Evolutionary conservation across 2,113 vertebrate genomes (phyloP).

Genomic region (Leuciscus idus): DNA sequence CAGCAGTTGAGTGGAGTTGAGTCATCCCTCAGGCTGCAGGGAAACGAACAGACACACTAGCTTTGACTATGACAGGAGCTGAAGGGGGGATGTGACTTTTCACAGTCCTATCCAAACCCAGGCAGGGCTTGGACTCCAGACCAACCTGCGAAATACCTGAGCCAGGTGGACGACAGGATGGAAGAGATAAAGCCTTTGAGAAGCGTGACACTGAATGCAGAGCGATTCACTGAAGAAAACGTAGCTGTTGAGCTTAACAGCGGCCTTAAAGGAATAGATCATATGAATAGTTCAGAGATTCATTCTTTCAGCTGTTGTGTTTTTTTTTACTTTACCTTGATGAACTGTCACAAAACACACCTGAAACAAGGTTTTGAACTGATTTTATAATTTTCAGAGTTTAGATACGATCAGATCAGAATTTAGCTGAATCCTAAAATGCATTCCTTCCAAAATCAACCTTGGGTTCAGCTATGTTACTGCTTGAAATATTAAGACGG

Average conservation of each 20-base stretch:
- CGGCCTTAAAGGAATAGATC: not conserved
- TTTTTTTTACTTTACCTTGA: not conserved
- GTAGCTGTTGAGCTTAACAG: not conserved
- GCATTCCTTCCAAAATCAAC: not conserved
- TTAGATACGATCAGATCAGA: not conserved
- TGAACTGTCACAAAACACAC: not conserved
- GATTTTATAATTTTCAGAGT: not conserved
- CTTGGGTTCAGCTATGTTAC: not conserved
- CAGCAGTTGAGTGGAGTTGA: slow-evolving; percentile 53
- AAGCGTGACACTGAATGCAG: slow-evolving; percentile 24
- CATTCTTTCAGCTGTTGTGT: not conserved
- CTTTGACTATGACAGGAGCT: slow-evolving; percentile 66
- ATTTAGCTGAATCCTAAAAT: not conserved
- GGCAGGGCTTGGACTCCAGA: slow-evolving; percentile 56
- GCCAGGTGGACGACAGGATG: slow-evolving; percentile 62
- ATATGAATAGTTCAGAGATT: not conserved
- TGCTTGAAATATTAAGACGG: not conserved
- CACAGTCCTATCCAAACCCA: slow-evolving; percentile 69
- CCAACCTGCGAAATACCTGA: slow-evolving; percentile 72
- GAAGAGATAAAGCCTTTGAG: slow-evolving; percentile 55
- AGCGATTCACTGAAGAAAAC: not conserved
- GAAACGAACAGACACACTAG: slow-evolving; percentile 65
- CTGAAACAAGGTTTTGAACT: not conserved
- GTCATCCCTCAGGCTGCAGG: slow-evolving; percentile 58
- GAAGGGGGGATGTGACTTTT: slow-evolving; percentile 74